These are phyloP conservation scores for Cantharis nigra DNA, from an alignment of 2,888 invertebrate genomes.

Conservation along the genomic window DNA sequence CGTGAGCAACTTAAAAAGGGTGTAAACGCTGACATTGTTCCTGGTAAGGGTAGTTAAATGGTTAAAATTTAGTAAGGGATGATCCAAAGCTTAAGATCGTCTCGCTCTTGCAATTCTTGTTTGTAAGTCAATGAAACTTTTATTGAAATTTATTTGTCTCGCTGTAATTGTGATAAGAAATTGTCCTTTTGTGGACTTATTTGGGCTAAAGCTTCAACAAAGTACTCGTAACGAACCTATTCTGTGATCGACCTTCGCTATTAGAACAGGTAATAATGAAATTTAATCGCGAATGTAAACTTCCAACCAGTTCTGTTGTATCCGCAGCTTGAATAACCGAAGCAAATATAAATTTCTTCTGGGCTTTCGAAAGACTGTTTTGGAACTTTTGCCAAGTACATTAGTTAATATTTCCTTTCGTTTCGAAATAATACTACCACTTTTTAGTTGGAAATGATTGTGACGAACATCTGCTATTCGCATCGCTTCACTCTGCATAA, in stretches of 20 bases:
- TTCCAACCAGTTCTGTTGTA: background rate
- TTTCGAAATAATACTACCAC: background rate
- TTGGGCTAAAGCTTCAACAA: constrained; percentile 53
- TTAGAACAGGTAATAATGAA: constrained; percentile 41
- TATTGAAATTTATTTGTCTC: constrained; percentile 31
- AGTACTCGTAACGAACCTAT: constrained; percentile 53
- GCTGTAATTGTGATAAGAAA: constrained; percentile 51
- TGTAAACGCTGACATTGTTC: constrained; percentile 37
- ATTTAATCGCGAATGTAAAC: constrained; percentile 42
- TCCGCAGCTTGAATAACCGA: background rate
- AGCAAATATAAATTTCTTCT: background rate
- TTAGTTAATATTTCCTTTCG: background rate
- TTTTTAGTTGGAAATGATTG: too few species aligned
- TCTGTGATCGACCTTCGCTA: constrained; percentile 30
- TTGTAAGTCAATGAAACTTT: constrained; percentile 1
- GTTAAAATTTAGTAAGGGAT: constrained; percentile 46
- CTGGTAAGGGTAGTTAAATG: constrained; percentile 50
- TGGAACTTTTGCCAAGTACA: background rate
- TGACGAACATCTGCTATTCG: background rate
- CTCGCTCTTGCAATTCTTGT: constrained; percentile 7
- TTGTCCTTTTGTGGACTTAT: constrained; percentile 54
- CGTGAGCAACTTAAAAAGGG: constrained; percentile 31
- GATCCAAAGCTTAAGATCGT: constrained; percentile 39
- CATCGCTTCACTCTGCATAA: background rate
- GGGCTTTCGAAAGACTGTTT: background rate